Evolutionary conservation across 2,797 vertebrate genomes (phyloP), one percentile per base, ranked within the genome.

Genomic region (Spinus pinus): DNA sequence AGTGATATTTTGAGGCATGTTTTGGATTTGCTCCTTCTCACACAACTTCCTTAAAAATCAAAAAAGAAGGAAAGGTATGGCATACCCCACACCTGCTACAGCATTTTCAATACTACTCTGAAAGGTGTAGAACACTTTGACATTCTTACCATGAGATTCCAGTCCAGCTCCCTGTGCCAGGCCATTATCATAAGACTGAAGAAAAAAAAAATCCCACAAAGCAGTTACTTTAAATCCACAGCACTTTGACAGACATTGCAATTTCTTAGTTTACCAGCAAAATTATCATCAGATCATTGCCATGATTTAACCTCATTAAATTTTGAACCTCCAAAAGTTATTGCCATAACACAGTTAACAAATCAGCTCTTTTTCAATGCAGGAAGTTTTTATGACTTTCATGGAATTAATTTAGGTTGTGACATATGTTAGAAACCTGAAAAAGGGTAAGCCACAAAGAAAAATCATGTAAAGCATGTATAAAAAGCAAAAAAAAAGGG

Each of bases 81-180:
- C 28, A 57, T 24, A 42, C 6, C 2, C 35, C 42, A 33, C 54
- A 81, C 5, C 24, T 83, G 42, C 44, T 46, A 60, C 6, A 84
- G 53, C 12, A 27, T 61, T 84, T 86, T 72, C 42, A 62, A 64
- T 46, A n/a, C 9, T 14, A 23, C 31, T 20, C 61, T 74, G 81
- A 44, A 86, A 86, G 49, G 10, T 3, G 1, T 28, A 79, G 24
- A 86, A 58, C 35, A 78, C 66, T 78, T 85, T 66, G 92, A 89
- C 51, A 69, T 49, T 90, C 99, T 99, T 98, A 99, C 99, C 99
- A 75, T 99, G 99, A 77, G 99, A 99, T 97, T 99, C 99, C 93
- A 99, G 97, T 79, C 99, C 99, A 39, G 99, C 98, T 98, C 99
- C 99, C 95, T 99, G 99, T 33, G 98, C 99, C 97, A 99, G 98